These are phyloP conservation scores for Drosophila neonasuta DNA, from an alignment of 2,888 invertebrate species.

Conservation along the genomic window DNA sequence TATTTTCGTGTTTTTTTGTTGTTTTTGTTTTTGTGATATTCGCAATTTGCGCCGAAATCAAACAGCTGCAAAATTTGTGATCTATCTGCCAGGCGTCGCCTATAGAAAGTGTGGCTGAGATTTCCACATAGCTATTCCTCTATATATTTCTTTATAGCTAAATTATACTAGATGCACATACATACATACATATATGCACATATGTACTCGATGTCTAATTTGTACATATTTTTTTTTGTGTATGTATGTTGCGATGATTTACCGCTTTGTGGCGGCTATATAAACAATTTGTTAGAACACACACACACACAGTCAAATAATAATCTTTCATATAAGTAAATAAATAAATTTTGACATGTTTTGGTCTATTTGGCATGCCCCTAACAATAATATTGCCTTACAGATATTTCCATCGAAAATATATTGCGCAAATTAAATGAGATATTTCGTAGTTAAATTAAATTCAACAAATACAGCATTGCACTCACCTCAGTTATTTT, in stretches of 20 bases:
- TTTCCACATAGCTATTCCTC: conserved; percentile 25
- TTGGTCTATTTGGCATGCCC: conserved; percentile 8
- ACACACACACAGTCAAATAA: conserved; percentile 44
- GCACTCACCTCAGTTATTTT: conserved; percentile 81
- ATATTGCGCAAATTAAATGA: not conserved
- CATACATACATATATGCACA: conserved; percentile 13
- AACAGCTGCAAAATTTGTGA: conserved; percentile 70
- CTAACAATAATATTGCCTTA: conserved; percentile 5
- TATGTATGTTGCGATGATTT: conserved; percentile 52
- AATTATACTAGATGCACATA: not conserved
- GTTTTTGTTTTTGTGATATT: conserved; percentile 43
- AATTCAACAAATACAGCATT: not conserved
- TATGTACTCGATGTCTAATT: conserved; percentile 35
- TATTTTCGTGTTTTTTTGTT: conserved; percentile 15
- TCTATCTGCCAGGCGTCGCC: conserved; percentile 55
- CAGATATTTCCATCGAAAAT: not conserved
- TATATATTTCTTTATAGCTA: conserved; percentile 26
- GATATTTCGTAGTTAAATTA: not conserved
- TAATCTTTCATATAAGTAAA: conserved; percentile 41
- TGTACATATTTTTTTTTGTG: conserved; percentile 14
- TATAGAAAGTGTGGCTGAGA: conserved; percentile 70
- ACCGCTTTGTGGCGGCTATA: conserved; percentile 60
- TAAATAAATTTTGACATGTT: conserved; percentile 58
- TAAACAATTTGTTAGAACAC: conserved; percentile 73
- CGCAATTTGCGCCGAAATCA: conserved; percentile 74